These are phyloP conservation scores for Oxyscelio sp. DNA, from an alignment of 2,888 invertebrate species.

Conservation along the genomic window DNA sequence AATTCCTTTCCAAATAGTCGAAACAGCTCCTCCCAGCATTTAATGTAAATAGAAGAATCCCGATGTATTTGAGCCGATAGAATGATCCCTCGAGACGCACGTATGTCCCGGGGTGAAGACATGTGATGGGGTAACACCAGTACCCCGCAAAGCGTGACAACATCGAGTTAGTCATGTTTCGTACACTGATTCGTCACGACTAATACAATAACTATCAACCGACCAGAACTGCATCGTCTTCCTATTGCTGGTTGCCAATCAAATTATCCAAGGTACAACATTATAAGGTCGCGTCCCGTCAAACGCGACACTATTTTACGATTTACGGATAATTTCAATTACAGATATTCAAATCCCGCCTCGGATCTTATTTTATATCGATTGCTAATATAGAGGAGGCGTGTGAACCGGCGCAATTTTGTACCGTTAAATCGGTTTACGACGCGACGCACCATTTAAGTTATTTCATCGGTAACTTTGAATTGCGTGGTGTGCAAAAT, in stretches of 20 bases:
- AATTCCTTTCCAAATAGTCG: constrained; percentile 79
- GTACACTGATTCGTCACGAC: constrained; percentile 86
- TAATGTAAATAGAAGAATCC: constrained; percentile 70
- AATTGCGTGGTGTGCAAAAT: constrained; percentile 28
- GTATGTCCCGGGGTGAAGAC: constrained; percentile 68
- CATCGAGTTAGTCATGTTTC: constrained; percentile 85
- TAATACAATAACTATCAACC: constrained; percentile 86
- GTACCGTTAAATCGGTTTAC: constrained; percentile 83
- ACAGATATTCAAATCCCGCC: constrained; percentile 60
- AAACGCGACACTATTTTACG: constrained; percentile 38
- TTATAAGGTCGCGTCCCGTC: constrained; percentile 78
- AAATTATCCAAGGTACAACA: constrained; percentile 87
- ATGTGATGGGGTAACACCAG: constrained; percentile 14
- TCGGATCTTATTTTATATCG: constrained; percentile 28
- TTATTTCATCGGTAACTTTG: background rate
- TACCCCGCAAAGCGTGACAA: constrained; percentile 66
- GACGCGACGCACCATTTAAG: constrained; percentile 50
- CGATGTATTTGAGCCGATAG: constrained; percentile 26
- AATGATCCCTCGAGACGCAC: constrained; percentile 67
- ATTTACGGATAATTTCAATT: constrained; percentile 84
- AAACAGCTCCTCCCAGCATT: constrained; percentile 83
- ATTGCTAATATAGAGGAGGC: constrained; percentile 82
- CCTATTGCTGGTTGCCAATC: constrained; percentile 81
- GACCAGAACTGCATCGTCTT: constrained; percentile 59
- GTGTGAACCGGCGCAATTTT: constrained; percentile 84